phyloP scores from a whole-genome alignment of 2,113 vertebrate species.

The Cathartes aura region DNA sequence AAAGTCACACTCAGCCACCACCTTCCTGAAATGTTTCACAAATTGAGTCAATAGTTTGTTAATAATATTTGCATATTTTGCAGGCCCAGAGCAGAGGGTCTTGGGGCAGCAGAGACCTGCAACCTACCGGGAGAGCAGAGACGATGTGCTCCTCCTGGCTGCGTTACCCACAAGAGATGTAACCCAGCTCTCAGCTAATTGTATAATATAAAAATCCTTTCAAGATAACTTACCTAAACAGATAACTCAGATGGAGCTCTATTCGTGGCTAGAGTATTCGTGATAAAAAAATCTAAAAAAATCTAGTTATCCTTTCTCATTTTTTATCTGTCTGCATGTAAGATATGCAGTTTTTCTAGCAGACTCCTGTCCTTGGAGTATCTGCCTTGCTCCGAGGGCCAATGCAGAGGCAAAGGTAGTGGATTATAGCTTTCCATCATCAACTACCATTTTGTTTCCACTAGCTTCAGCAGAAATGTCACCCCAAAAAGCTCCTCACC shows the following conservation, averaged over 20 bases:
- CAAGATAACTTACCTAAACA: not conserved
- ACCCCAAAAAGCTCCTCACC: not conserved
- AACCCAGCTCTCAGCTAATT: not conserved
- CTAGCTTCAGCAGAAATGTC: not conserved
- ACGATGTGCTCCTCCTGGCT: accelerated
- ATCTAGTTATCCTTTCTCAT: no score
- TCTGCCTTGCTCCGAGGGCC: not conserved
- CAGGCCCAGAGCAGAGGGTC: not conserved
- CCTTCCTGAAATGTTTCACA: not conserved
- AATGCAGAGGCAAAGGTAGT: not conserved
- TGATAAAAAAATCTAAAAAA: no score
- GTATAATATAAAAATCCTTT: not conserved
- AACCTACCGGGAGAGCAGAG: not conserved
- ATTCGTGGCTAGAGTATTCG: not conserved
- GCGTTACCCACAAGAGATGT: not conserved
- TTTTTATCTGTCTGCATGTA: not conserved
- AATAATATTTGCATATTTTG: not conserved
- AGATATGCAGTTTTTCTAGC: not conserved
- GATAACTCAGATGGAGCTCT: not conserved
- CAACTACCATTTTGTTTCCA: not conserved
- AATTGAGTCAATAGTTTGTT: not conserved
- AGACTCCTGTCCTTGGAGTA: not conserved
- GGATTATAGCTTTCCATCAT: not conserved
- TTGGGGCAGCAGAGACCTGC: not conserved
- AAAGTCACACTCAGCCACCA: not conserved